Evolutionary conservation across 1,140 invertebrate genomes (phyloP), one percentile per base, ranked within the genome.

Genomic region (Atopsyche davidsoni): DNA sequence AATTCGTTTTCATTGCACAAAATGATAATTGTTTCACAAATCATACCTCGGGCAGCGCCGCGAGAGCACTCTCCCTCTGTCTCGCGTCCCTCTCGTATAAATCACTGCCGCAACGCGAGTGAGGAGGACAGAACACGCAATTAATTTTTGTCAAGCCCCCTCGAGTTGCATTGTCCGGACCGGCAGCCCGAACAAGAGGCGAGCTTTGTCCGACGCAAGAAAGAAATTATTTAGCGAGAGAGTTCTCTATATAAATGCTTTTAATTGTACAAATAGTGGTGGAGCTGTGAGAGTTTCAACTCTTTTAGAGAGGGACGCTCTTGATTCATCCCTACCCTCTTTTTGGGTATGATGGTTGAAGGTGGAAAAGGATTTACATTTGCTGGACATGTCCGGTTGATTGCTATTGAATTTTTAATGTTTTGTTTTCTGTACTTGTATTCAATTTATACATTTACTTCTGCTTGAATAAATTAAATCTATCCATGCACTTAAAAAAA

Each of bases 81-180:
- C 43, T 44, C 14, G 38, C 44, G 28, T 57, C 55, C 41, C 50
- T 34, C 44, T 53, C 51, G 22, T 44, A 57, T 57, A 53, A 57
- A 57, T 57, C 55, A 57, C 53, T 53, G 49, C 45, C 31, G 40
- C 25, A 19, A 31, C 24, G 38, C 17, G 22, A 41, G 34, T 18
- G 48, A 57, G 19, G 23, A 44, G 43, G 55, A 57, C 44, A 46
- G 36, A 46, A 34, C 24, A 40, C 35, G 55, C 51, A 57, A 57
- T 57, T 57, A 57, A 57, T 57, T 57, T 52, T 40, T 51, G 55
- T 50, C 42, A 40, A 53, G 51, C 44, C 39, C 51, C 41, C 55
- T 57, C 21, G 38, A 50, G 47, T 19, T 43, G 39, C 51, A 25
- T 46, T 57, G 55, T 57, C 55, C 46, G 41, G 47, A 57, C 55